Base-by-base conservation (phyloP, 2,888 invertebrate genomes). In the Macrosiphum euphorbiae region DNA sequence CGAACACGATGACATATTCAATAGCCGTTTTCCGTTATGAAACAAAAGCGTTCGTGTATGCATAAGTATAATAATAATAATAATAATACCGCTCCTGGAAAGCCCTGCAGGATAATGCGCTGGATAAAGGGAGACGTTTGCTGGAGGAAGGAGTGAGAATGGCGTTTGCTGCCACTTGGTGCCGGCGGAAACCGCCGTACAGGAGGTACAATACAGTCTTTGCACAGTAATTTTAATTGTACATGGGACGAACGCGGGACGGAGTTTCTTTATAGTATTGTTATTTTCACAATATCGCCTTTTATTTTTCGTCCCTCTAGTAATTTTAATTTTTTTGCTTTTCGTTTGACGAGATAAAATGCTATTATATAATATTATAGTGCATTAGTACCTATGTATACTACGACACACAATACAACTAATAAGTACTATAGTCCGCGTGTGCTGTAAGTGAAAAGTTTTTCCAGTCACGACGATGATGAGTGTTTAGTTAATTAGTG, bases 401-500 rank as follows among this genome's bases (percentile, higher is more conserved):
- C 35, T 20, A 35, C 20, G 35, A 35, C 16, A 50, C 7, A 7
- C 13, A 41, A 13, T 52, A 41, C 78, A 20, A 35, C 78, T 78
- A 78, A 78, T 35, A 78, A 78, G 35, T 35, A 16, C 35, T 67
- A 35, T 78, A 87, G 41, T 88, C 52, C 7, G 67, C 8, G 52
- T 78, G n/a, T 26, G 28, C 47, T 47, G 78, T 8, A 78, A 88
- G 52, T 52, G 26, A 44, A 55, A 92, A 92, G 55, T 84, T n/a
- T 88, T 89, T 28, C n/a, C 41, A n/a, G 35, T 35, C 26, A 13
- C 13, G 13, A 44, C 24, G 11, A 44, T 47, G 55, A 78, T 26
- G 26, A 67, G 92, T 47, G 24, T 88, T 55, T 55, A 85, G 85
- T 85, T 89, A 89, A 90, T 92, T 93, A 93, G 47, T 93, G 26